These are phyloP conservation scores for Tetragnatha montana DNA, from an alignment of 2,888 invertebrate genomes.

Conservation along the genomic window DNA sequence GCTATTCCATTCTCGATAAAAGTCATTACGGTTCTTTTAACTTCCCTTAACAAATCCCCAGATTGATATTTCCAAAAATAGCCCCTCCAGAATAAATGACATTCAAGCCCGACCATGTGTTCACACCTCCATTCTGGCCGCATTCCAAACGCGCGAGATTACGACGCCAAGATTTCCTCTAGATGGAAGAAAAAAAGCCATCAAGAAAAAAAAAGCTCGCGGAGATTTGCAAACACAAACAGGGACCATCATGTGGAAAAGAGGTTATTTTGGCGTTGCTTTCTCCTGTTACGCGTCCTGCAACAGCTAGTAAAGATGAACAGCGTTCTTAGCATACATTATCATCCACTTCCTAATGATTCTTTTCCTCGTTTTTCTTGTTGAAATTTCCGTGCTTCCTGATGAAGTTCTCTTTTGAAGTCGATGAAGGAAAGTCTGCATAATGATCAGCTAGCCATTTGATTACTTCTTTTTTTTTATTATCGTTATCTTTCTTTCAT, in stretches of 20 bases:
- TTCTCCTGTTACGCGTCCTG: conserved; percentile 21
- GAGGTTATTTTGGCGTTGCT: conserved; percentile 8
- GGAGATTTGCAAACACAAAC: conserved; percentile 41
- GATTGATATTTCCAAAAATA: conserved; percentile 38
- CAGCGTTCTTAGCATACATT: conserved; percentile 60
- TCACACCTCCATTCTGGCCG: conserved; percentile 36
- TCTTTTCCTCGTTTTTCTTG: conserved; percentile 20
- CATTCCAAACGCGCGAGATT: conserved; percentile 23
- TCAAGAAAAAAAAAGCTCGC: conserved; percentile 38
- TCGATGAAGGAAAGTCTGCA: conserved; percentile 21
- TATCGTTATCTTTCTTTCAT: conserved; percentile 16
- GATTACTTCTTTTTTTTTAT: conserved; percentile 19
- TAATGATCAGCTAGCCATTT: conserved; percentile 45
- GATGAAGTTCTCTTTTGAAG: conserved; percentile 52
- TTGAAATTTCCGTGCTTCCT: conserved; percentile 33
- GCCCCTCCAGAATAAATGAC: conserved; percentile 11
- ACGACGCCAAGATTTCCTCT: conserved; percentile 22
- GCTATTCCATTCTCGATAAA: not conserved
- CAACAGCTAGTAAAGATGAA: conserved; percentile 54
- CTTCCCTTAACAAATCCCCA: not conserved
- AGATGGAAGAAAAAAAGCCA: conserved; percentile 26
- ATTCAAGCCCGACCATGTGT: conserved; percentile 8
- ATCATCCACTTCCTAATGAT: conserved; percentile 38
- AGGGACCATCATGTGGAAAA: conserved; percentile 34
- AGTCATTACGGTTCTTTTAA: not conserved